A percentile compares a stretch with the other conserved stretches of the same genome.
phyloP scores from a whole-genome alignment of 2,113 vertebrate species.

The Phylloscopus trochiloides region DNA sequence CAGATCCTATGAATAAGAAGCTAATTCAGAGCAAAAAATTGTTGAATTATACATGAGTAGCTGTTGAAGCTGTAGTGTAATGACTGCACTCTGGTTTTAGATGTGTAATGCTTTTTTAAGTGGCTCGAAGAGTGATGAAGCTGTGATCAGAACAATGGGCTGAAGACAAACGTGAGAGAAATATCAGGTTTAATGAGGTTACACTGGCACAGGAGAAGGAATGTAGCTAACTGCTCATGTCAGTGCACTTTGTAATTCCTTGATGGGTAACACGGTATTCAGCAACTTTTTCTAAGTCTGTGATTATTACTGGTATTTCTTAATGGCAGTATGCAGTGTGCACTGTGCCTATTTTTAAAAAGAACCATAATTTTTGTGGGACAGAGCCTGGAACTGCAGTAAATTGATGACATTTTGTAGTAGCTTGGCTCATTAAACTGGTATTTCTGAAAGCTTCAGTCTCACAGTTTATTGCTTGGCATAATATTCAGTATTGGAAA shows the following conservation, averaged over 20 bases:
- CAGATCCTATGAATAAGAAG: slow-evolving; percentile 29
- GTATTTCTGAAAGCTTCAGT: not conserved
- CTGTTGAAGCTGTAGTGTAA: slow-evolving; percentile 24
- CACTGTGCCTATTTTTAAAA: not conserved
- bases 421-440: not conserved
- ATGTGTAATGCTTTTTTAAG: slow-evolving; percentile 43
- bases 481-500: not conserved
- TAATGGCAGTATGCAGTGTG: not conserved
- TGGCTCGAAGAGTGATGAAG: slow-evolving; percentile 6
- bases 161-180: not conserved
- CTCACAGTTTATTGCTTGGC: not conserved
- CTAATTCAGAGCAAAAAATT: slow-evolving; percentile 23
- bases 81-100: slow-evolving; percentile 1
- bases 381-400: not conserved
- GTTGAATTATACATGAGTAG: slow-evolving; percentile 48
- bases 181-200: slow-evolving; percentile 34
- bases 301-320: not conserved
- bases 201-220: not conserved
- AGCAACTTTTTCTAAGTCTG: not conserved
- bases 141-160: slow-evolving; percentile 26
- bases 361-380: not conserved
- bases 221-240: not conserved
- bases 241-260: not conserved
- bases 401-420: not conserved
- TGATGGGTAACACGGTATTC: not conserved